Conservation (phyloP, 64 coral and sea anemone genomes). For the Montipora sp. region DNA sequence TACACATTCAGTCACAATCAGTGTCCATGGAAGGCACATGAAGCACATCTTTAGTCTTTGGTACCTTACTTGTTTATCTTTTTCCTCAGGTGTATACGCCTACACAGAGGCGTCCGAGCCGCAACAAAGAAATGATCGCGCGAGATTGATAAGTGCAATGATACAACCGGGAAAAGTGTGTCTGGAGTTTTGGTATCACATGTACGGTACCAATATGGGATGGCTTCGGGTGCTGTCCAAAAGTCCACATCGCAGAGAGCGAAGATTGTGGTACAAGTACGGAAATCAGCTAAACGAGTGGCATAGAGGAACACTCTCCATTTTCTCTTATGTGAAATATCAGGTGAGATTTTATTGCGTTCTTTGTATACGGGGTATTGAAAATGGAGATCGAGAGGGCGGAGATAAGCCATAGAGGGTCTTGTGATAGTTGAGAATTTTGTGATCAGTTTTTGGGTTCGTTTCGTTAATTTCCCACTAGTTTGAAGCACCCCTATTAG, state of each 20-base stretch:
- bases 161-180: constrained; percentile 33
- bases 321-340: constrained; percentile 34
- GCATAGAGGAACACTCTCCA: constrained; percentile 14
- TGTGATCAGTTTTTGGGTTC: too few species aligned
- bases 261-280: constrained; percentile 49
- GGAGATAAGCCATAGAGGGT: too few species aligned
- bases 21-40: not conserved
- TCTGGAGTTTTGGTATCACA: constrained; percentile 64
- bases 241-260: not conserved
- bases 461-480: too few species aligned
- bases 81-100: constrained; percentile 39
- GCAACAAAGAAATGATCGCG: constrained; percentile 37
- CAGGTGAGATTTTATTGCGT: not conserved
- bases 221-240: constrained; percentile 38
- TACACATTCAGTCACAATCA: too few species aligned
- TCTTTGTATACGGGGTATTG: too few species aligned
- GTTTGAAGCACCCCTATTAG: too few species aligned
- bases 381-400: too few species aligned
- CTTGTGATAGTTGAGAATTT: too few species aligned
- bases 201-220: constrained; percentile 57
- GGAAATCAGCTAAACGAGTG: constrained; percentile 37
- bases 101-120: constrained; percentile 66
- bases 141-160: constrained; percentile 45
- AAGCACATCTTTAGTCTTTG: not conserved
- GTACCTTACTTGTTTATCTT: not conserved